These are phyloP conservation scores for Kradibia gibbosae DNA, from an alignment of 1,140 invertebrate genomes.

Conservation along the genomic window DNA sequence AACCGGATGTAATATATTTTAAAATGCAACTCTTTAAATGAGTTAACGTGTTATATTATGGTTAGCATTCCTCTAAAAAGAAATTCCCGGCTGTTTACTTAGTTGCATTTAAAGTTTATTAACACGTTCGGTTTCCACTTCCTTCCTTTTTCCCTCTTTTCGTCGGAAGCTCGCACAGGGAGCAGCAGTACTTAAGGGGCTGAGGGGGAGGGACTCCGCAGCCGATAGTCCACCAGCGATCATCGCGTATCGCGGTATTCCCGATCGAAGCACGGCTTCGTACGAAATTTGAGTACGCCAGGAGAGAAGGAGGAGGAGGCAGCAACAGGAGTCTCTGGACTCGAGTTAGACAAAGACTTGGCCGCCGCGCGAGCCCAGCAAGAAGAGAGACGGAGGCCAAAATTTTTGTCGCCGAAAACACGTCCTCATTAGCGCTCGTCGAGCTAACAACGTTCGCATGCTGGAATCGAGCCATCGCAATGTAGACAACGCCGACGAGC, in stretches of 20 bases:
- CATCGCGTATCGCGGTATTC: too few relatives aligned
- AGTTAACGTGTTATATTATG: constrained; percentile 20
- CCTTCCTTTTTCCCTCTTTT: neutral
- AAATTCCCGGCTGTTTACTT: neutral
- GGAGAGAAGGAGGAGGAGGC: too few relatives aligned
- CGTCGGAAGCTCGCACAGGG: too few relatives aligned
- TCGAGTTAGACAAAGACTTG: too few relatives aligned
- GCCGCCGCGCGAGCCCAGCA: too few relatives aligned
- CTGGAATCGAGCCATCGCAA: neutral
- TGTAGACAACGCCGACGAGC: neutral
- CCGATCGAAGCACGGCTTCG: too few relatives aligned
- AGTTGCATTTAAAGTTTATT: neutral
- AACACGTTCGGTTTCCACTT: neutral
- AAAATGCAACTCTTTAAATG: neutral
- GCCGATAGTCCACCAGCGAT: neutral
- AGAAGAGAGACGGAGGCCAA: neutral
- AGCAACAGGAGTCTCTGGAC: too few relatives aligned
- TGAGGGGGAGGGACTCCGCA: too few relatives aligned
- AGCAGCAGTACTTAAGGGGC: too few relatives aligned
- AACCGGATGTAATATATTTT: neutral
- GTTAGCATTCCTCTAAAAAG: neutral
- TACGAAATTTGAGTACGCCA: too few relatives aligned
- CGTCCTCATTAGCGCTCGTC: neutral
- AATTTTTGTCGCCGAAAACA: neutral
- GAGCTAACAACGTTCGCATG: neutral